phyloP scores from a whole-genome alignment of 2,888 invertebrate species.

The Crepidodera aurea region DNA sequence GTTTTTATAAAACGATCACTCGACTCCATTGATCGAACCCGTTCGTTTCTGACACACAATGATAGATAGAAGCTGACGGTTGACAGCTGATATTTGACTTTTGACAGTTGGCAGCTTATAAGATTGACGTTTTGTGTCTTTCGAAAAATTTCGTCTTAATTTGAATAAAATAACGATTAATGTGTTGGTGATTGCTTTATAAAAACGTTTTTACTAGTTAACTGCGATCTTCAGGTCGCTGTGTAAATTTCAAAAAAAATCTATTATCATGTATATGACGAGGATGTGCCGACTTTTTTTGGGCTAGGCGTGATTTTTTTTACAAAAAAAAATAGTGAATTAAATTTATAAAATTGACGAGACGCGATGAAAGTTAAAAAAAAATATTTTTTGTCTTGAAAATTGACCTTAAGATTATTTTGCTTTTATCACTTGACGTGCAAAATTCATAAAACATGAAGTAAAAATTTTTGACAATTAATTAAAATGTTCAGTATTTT shows the following conservation, averaged over 20 bases:
- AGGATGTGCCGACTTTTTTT: slow-evolving; percentile 56
- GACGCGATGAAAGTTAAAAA: neutral
- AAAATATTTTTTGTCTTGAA: neutral
- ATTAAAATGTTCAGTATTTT: too few relatives aligned
- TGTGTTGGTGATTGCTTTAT: neutral
- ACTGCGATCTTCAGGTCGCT: slow-evolving; percentile 51
- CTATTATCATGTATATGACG: slow-evolving; percentile 50
- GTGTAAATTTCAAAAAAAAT: slow-evolving; percentile 54
- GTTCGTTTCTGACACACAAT: too few relatives aligned
- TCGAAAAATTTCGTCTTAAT: neutral
- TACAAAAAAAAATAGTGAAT: slow-evolving; percentile 7
- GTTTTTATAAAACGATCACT: neutral
- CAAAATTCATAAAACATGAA: too few relatives aligned
- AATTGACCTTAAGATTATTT: too few relatives aligned
- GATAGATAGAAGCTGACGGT: too few relatives aligned
- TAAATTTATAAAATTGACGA: neutral
- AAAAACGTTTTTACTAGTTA: slow-evolving; percentile 61
- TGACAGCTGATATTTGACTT: neutral
- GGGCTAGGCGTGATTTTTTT: slow-evolving; percentile 11
- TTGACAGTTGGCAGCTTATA: neutral
- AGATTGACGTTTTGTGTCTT: neutral
- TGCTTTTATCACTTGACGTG: too few relatives aligned
- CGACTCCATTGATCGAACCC: neutral
- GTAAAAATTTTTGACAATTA: too few relatives aligned
- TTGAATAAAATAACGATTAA: neutral